Percentiles rank a stretch among this genome's conserved stretches.
Evolutionary conservation across 2,113 vertebrate genomes (phyloP).

Genomic region (Hydropotes inermis): DNA sequence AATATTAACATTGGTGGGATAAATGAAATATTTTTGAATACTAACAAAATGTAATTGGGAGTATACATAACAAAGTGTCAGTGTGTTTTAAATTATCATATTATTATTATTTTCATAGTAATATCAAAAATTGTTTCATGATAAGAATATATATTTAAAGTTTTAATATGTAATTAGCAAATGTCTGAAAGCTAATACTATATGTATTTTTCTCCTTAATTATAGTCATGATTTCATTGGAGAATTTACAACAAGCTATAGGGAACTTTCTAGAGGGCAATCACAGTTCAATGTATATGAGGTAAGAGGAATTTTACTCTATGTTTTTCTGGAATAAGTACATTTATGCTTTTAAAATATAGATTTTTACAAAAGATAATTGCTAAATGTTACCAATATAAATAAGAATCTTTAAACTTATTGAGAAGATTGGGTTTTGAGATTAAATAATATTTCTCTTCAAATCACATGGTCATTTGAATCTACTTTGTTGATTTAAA

Average conservation of each 20-base stretch:
- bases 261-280: conserved; percentile 94
- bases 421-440: background rate
- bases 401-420: background rate
- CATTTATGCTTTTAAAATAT: background rate
- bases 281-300: conserved; percentile 98
- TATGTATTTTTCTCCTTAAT: background rate
- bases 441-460: background rate
- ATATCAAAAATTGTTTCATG: background rate
- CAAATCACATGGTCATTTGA: background rate
- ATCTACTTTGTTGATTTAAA: background rate
- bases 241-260: conserved; percentile 98
- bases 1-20: background rate
- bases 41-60: background rate
- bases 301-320: conserved; percentile 79
- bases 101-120: background rate
- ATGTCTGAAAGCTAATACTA: conserved; percentile 22
- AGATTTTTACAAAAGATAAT: background rate
- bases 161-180: background rate
- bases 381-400: background rate
- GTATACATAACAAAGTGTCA: background rate
- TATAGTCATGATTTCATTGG: conserved; percentile 97
- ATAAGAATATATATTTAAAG: background rate
- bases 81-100: background rate
- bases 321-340: background rate
- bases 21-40: conserved; percentile 18